A percentile compares a stretch with the other conserved stretches of the same genome.
Conservation (phyloP, 2,113 vertebrate species). For the Eira barbara region DNA sequence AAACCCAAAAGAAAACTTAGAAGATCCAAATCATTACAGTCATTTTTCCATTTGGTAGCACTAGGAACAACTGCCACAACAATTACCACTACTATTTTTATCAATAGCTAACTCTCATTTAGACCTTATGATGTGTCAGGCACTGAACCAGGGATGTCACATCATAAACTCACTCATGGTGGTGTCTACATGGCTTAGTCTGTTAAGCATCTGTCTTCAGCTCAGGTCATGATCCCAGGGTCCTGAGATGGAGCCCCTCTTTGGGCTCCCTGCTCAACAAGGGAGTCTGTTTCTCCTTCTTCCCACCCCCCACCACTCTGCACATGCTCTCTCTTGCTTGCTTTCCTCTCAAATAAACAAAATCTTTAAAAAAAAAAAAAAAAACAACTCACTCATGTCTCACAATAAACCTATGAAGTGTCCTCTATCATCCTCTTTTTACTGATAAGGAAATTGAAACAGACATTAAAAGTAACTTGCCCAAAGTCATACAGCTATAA, state of each 20-base stretch:
- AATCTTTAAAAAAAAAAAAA: not conserved
- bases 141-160: not conserved
- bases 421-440: not conserved
- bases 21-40: not conserved
- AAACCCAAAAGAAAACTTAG: not conserved
- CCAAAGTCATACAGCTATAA: constrained; percentile 4
- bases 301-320: not conserved
- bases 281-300: not conserved
- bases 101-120: not conserved
- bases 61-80: not conserved
- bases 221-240: not conserved
- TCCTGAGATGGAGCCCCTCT: not conserved
- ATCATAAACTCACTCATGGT: not conserved
- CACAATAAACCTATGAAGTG: not conserved
- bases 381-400: not conserved
- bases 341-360: not conserved
- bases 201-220: not conserved
- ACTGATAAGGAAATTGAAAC: not conserved
- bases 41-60: constrained; percentile 3
- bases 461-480: not conserved
- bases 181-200: not conserved
- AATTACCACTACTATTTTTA: not conserved
- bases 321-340: not conserved
- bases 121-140: not conserved
- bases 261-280: not conserved